Evolutionary conservation across 1,140 invertebrate genomes (phyloP).

Genomic region (Papilio polyxenes): DNA sequence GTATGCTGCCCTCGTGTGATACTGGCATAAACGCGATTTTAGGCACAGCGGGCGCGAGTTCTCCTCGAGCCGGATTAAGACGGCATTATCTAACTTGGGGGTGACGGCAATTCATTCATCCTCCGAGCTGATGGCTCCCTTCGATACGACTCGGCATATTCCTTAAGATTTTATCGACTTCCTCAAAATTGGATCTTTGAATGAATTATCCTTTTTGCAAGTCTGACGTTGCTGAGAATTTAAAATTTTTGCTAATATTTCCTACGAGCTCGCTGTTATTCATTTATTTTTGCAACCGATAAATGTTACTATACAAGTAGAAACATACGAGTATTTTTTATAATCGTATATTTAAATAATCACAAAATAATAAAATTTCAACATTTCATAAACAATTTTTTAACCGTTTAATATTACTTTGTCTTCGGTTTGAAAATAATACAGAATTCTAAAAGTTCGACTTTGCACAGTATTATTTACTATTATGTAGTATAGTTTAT

Average conservation of each 20-base stretch:
- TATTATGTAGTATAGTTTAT: not conserved
- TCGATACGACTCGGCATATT: constrained; percentile 31
- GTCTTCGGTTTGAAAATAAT: not conserved
- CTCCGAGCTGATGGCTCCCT: constrained; percentile 16
- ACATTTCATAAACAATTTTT: no score
- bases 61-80: constrained; percentile 20
- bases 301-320: no score
- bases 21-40: not conserved
- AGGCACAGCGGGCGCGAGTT: not conserved
- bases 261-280: not conserved
- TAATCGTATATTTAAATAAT: no score
- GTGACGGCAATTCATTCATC: constrained; percentile 28
- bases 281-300: not conserved
- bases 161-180: constrained; percentile 34
- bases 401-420: no score
- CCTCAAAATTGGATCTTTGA: constrained; percentile 31
- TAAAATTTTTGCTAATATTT: not conserved
- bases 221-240: constrained; percentile 2
- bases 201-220: constrained; percentile 27
- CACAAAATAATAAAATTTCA: no score
- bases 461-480: not conserved
- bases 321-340: no score
- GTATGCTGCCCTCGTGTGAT: not conserved
- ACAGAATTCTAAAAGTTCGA: not conserved
- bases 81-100: constrained; percentile 30